phyloP scores from a whole-genome alignment of 2,797 vertebrate genomes.

The Cyprinella venusta region DNA sequence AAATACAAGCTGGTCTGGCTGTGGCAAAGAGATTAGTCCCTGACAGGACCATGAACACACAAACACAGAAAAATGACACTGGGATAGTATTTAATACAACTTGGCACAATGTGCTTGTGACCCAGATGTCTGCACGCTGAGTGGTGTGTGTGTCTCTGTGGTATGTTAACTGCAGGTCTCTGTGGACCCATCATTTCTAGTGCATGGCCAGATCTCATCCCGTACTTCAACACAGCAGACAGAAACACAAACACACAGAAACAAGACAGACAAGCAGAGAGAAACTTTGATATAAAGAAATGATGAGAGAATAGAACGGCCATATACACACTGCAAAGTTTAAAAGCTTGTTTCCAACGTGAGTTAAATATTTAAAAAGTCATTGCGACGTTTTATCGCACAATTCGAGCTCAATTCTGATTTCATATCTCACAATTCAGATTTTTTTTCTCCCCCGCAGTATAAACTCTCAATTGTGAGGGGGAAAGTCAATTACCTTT shows the following conservation, averaged over 20 bases:
- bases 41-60: conserved; percentile 20
- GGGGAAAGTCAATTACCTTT: neutral
- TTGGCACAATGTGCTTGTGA: conserved; percentile 36
- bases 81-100: conserved; percentile 39
- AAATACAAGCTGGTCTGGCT: conserved; percentile 1
- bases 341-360: neutral
- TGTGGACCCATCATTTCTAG: conserved; percentile 35
- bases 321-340: conserved; percentile 7
- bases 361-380: neutral
- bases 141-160: conserved; percentile 26
- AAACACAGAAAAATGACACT: conserved; percentile 18
- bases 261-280: neutral
- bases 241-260: conserved; percentile 32
- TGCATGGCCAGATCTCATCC: conserved; percentile 43
- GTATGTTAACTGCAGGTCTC: conserved; percentile 49
- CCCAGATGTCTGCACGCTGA: conserved; percentile 41
- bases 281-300: neutral
- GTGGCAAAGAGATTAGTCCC: conserved; percentile 33
- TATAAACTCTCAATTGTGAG: neutral
- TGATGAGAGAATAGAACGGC: neutral
- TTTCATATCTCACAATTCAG: neutral
- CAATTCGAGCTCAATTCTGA: neutral
- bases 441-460: neutral
- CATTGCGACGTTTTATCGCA: neutral
- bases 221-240: conserved; percentile 31